phyloP scores from a whole-genome alignment of 1,140 invertebrate species.

The Ctenoplectra terminalis region DNA sequence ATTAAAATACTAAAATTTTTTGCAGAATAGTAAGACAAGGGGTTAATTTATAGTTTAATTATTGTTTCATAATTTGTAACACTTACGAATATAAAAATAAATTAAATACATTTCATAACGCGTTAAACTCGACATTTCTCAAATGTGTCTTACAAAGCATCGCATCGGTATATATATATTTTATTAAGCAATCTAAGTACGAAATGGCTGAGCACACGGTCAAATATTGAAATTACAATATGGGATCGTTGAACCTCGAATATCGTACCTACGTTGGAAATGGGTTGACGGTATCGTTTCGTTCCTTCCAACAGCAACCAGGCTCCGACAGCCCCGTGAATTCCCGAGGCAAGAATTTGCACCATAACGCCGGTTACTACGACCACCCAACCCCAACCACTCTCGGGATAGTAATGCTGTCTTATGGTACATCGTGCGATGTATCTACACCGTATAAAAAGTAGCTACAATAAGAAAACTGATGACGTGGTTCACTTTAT shows the following conservation, averaged over 20 bases:
- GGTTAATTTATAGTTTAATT: too few species aligned
- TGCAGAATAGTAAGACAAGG: too few species aligned
- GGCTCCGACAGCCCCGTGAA: slow-evolving; percentile 82
- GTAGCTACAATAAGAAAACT: slow-evolving; percentile 35
- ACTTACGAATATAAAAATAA: too few species aligned
- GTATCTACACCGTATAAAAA: slow-evolving; percentile 82
- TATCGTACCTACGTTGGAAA: slow-evolving; percentile 74
- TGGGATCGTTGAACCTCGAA: background rate
- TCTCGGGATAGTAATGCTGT: slow-evolving; percentile 87
- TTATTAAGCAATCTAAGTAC: background rate
- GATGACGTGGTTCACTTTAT: background rate
- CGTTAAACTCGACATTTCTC: background rate
- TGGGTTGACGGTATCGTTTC: slow-evolving; percentile 71
- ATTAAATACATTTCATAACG: too few species aligned
- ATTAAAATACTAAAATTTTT: too few species aligned
- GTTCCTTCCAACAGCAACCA: slow-evolving; percentile 74
- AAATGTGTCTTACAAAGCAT: background rate
- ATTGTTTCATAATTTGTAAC: too few species aligned
- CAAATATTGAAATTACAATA: slow-evolving; percentile 13
- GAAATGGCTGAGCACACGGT: background rate
- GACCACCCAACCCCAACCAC: slow-evolving; percentile 87
- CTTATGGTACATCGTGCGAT: slow-evolving; percentile 78
- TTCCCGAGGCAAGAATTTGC: slow-evolving; percentile 82
- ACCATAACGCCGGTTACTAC: slow-evolving; percentile 83
- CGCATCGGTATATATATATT: background rate